Evolutionary conservation across 2,888 invertebrate species (phyloP).

Genomic region (Amblyjoppa proteus): DNA sequence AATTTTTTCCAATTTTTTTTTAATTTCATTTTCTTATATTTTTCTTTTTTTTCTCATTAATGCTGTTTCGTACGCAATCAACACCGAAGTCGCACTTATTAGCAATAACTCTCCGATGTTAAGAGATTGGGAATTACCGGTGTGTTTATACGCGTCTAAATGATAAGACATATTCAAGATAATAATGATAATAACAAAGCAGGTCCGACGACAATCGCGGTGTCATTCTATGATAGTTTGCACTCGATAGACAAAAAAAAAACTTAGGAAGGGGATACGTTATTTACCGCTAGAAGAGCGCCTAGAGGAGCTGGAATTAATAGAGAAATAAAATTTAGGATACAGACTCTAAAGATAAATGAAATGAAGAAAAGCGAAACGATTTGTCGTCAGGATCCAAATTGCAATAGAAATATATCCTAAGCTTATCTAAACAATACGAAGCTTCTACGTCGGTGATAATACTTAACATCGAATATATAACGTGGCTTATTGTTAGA

Average conservation of each 20-base stretch:
- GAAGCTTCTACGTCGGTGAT: conserved; percentile 57
- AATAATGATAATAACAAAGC: conserved; percentile 26
- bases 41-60: conserved; percentile 61
- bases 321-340: not conserved
- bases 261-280: not conserved
- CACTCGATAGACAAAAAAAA: not conserved
- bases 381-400: conserved; percentile 28
- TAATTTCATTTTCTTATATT: conserved; percentile 73
- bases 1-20: conserved; percentile 69
- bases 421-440: conserved; percentile 46
- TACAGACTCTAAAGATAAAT: not conserved
- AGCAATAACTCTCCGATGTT: conserved; percentile 78
- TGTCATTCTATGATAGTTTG: not conserved
- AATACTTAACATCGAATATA: conserved; percentile 70
- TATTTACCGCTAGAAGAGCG: not conserved
- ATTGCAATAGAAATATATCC: conserved; percentile 35
- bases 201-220: conserved; percentile 30
- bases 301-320: not conserved
- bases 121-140: conserved; percentile 79
- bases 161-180: conserved; percentile 47
- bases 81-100: conserved; percentile 81
- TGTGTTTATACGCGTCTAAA: conserved; percentile 39
- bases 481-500: conserved; percentile 29
- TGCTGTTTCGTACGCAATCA: conserved; percentile 79
- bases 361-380: conserved; percentile 5